Percentiles rank a stretch among this genome's conserved stretches.
Conservation (phyloP, 2,113 vertebrate species). For the Manacus vitellinus region DNA sequence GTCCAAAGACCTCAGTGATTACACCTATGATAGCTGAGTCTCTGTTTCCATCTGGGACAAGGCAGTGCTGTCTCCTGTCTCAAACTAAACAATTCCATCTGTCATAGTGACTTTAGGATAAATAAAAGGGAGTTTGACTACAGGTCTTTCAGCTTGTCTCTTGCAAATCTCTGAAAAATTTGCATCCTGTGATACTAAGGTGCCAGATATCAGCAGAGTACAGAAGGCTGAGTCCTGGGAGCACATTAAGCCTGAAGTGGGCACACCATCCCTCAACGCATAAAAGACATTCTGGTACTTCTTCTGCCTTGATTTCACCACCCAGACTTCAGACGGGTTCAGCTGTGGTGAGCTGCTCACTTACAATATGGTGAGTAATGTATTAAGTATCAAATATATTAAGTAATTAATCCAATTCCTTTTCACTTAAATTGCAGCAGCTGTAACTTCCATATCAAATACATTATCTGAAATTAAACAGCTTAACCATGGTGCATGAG, state of each 20-base stretch:
- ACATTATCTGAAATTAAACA: neutral
- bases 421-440: neutral
- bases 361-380: neutral
- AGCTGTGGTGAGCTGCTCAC: neutral
- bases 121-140: neutral
- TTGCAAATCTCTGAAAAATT: neutral
- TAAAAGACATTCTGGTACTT: neutral
- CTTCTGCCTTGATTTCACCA: neutral
- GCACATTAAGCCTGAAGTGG: neutral
- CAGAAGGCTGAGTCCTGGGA: neutral
- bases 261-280: fast-evolving
- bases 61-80: neutral
- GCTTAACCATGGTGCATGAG: neutral
- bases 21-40: neutral
- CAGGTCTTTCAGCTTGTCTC: neutral
- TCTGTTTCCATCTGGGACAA: neutral
- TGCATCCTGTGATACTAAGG: neutral
- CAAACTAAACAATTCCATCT: neutral
- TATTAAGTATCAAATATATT: neutral
- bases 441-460: neutral
- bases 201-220: neutral
- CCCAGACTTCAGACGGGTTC: neutral
- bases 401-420: neutral
- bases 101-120: neutral
- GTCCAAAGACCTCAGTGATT: neutral